Conservation (phyloP, 1,140 invertebrate species). For the Cylas formicarius region DNA sequence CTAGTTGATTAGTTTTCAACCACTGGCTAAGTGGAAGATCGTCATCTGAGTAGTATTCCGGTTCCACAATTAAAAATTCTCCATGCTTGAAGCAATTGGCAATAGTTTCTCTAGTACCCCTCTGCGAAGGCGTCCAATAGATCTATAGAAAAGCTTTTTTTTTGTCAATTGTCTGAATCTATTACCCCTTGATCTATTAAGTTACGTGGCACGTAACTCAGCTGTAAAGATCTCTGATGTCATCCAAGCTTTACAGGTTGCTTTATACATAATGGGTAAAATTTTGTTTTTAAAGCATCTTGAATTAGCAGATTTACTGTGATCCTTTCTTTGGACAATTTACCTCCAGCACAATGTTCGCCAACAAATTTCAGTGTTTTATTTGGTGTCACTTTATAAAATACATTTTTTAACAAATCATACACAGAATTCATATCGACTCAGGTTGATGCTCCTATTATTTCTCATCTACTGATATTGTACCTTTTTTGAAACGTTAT, state of each 20-base stretch:
- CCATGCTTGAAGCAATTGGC: no score
- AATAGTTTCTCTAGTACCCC: no score
- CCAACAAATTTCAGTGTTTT: slow-evolving; percentile 35
- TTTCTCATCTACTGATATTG: slow-evolving; percentile 16
- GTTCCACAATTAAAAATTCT: no score
- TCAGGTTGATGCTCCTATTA: slow-evolving; percentile 17
- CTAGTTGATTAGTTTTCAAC: neutral
- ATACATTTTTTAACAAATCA: slow-evolving; percentile 27
- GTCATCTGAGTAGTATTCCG: slow-evolving; percentile 6
- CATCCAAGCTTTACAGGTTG: slow-evolving; percentile 44
- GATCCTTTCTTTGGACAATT: slow-evolving; percentile 39
- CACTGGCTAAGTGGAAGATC: slow-evolving; percentile 5
- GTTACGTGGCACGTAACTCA: no score
- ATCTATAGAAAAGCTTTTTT: no score
- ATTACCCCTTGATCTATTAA: no score
- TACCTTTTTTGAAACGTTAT: slow-evolving; percentile 23
- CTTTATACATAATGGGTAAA: slow-evolving; percentile 33
- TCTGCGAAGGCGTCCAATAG: no score
- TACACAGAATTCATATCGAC: slow-evolving; percentile 11
- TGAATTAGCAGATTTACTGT: slow-evolving; percentile 41
- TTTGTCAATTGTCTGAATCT: no score
- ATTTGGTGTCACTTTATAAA: slow-evolving; percentile 39
- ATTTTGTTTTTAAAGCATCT: slow-evolving; percentile 39
- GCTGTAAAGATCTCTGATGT: slow-evolving; percentile 26
- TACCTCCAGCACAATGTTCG: slow-evolving; percentile 36